A percentile compares a stretch with the other conserved stretches of the same genome.
Evolutionary conservation across 2,797 vertebrate species (phyloP).

Genomic region (Manis crassicaudata): DNA sequence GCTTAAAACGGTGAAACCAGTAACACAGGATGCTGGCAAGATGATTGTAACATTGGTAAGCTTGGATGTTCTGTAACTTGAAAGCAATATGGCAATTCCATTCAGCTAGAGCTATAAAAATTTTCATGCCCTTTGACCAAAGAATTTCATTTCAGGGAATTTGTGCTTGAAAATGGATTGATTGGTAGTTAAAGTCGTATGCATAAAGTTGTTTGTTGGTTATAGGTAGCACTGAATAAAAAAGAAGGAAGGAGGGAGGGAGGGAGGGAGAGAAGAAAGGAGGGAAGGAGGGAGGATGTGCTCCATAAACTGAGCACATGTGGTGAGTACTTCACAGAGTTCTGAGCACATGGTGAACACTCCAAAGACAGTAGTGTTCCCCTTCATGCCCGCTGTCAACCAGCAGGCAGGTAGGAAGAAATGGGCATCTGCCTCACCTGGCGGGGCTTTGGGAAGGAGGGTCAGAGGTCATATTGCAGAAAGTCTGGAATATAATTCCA

Average conservation of each 20-base stretch:
- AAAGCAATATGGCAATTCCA: background rate
- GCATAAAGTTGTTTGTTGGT: background rate
- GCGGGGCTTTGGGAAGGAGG: background rate
- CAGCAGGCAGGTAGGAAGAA: background rate
- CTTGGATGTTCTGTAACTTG: background rate
- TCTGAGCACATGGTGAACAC: background rate
- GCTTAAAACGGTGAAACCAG: background rate
- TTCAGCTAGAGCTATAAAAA: background rate
- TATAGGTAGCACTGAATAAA: no score
- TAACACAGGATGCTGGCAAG: background rate
- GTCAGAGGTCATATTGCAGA: background rate
- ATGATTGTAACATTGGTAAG: background rate
- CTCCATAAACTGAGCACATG: background rate
- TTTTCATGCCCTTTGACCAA: background rate
- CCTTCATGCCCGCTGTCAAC: rapidly evolving
- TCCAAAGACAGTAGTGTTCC: background rate
- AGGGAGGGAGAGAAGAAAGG: no score
- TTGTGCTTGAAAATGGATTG: background rate
- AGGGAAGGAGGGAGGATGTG: rapidly evolving
- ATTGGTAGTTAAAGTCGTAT: background rate
- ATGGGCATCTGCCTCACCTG: background rate
- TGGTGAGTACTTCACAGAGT: background rate
- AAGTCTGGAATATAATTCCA: background rate
- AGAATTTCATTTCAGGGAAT: background rate
- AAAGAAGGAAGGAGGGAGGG: no score